phyloP scores from a whole-genome alignment of 2,888 invertebrate species.

The Apocheima hispidaria region DNA sequence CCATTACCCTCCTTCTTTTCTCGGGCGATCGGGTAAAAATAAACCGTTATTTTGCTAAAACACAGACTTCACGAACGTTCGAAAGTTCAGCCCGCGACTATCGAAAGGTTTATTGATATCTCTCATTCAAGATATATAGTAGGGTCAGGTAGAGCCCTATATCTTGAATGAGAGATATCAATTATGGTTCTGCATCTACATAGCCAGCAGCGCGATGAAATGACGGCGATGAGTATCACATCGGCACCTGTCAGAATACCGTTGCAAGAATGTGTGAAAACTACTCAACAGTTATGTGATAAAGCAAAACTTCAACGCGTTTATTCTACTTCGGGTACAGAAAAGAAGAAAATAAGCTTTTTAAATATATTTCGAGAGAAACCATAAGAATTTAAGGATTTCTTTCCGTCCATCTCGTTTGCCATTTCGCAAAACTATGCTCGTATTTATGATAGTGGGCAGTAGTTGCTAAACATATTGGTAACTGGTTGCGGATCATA shows the following conservation, averaged over 20 bases:
- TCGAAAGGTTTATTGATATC: too few species aligned
- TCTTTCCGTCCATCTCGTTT: neutral
- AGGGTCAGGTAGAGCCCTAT: neutral
- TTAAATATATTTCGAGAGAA: neutral
- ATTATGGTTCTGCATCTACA: neutral
- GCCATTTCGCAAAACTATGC: neutral
- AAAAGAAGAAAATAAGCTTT: neutral
- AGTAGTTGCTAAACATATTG: too few species aligned
- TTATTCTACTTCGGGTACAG: neutral
- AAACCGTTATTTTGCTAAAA: too few species aligned
- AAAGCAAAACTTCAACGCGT: slow-evolving; percentile 11
- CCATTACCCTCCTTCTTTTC: too few species aligned
- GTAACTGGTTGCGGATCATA: too few species aligned
- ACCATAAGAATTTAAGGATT: neutral
- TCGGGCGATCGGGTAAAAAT: too few species aligned
- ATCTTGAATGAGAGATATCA: neutral
- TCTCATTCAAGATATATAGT: too few species aligned
- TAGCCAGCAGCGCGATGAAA: neutral
- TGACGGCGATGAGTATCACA: slow-evolving; percentile 1
- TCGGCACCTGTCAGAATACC: slow-evolving; percentile 5
- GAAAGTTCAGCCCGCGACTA: too few species aligned
- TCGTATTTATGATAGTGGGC: too few species aligned
- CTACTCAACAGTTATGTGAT: slow-evolving; percentile 22
- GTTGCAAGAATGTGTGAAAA: slow-evolving; percentile 30
- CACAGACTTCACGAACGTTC: too few species aligned